These are phyloP conservation scores for Eudemis profundana DNA, from an alignment of 2,888 invertebrate species.

Conservation along the genomic window DNA sequence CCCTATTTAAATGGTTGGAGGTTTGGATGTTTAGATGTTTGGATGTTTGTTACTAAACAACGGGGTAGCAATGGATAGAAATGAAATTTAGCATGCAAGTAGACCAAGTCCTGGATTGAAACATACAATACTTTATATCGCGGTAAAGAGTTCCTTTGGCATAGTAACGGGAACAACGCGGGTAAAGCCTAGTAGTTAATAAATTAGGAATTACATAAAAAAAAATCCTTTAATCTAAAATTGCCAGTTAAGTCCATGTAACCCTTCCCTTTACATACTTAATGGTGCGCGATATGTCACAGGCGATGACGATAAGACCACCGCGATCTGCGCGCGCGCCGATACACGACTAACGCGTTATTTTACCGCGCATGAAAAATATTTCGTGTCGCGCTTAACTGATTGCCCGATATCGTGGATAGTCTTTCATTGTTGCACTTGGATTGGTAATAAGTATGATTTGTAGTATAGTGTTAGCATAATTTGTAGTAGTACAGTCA, in stretches of 20 bases:
- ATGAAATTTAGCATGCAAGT: too few relatives aligned
- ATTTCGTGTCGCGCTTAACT: conserved; percentile 22
- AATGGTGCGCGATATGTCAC: conserved; percentile 53
- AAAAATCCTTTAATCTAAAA: neutral
- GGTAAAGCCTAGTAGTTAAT: too few relatives aligned
- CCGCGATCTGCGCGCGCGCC: conserved; percentile 44
- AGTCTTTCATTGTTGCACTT: conserved; percentile 32
- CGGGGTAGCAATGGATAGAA: too few relatives aligned
- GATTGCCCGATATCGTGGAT: conserved; percentile 29
- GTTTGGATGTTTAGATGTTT: too few relatives aligned
- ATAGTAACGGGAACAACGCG: too few relatives aligned
- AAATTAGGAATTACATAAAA: neutral
- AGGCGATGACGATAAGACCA: conserved; percentile 55
- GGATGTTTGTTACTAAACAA: too few relatives aligned
- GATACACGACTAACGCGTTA: conserved; percentile 37
- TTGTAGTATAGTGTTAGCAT: too few relatives aligned
- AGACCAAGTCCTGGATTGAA: too few relatives aligned
- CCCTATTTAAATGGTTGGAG: too few relatives aligned
- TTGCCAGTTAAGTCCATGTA: neutral
- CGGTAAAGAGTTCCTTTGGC: too few relatives aligned
- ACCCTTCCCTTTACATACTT: conserved; percentile 4
- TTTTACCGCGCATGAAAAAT: conserved; percentile 36
- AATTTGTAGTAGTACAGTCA: too few relatives aligned
- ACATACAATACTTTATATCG: too few relatives aligned
- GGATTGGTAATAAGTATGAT: conserved; percentile 4